A percentile compares a stretch with the other conserved stretches of the same genome.
These are phyloP conservation scores for Capromys pilorides DNA, from an alignment of 2,797 vertebrate genomes.

Conservation along the genomic window DNA sequence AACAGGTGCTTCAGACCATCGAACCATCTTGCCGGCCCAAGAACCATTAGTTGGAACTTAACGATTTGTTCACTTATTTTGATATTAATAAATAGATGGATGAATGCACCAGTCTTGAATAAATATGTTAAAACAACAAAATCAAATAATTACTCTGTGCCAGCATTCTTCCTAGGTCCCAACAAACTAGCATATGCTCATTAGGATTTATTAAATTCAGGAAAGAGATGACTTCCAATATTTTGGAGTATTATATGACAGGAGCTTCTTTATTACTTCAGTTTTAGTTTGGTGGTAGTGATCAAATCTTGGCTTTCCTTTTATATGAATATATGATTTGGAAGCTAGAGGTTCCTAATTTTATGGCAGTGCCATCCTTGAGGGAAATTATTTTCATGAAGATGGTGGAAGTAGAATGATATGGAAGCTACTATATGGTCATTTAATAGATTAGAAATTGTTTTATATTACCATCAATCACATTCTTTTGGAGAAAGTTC, in stretches of 20 bases:
- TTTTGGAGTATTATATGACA: neutral
- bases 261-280: neutral
- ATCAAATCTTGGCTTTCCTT: neutral
- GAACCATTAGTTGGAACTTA: neutral
- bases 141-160: neutral
- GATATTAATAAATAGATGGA: neutral
- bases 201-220: neutral
- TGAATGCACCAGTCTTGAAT: neutral
- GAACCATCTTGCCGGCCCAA: too few species aligned
- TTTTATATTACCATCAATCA: neutral
- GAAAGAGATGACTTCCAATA: neutral
- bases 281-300: neutral
- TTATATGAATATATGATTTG: neutral
- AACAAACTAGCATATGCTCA: neutral
- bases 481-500: neutral
- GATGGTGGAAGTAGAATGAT: neutral
- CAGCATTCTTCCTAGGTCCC: neutral
- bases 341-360: neutral
- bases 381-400: slow-evolving; percentile 7
- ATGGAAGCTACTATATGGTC: neutral
- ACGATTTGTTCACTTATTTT: neutral
- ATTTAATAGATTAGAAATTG: neutral
- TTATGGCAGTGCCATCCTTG: neutral
- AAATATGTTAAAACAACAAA: neutral
- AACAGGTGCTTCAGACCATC: too few species aligned